These are phyloP conservation scores for Scartelaos histophorus DNA, from an alignment of 2,113 vertebrate species.

Conservation along the genomic window DNA sequence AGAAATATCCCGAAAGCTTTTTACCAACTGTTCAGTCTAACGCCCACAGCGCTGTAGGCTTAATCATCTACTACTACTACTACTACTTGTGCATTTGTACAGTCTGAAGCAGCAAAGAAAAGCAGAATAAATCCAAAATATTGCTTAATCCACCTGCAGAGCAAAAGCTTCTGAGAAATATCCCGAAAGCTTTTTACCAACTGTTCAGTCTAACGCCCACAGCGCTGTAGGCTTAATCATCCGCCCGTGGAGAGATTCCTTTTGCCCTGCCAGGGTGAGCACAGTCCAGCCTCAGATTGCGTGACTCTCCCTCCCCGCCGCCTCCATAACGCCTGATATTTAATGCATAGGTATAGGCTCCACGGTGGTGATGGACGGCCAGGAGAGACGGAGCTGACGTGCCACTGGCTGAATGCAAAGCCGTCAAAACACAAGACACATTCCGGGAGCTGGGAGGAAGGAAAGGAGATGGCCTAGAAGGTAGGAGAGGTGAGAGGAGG, in stretches of 20 bases:
- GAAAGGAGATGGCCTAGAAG: constrained; percentile 7
- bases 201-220: constrained; percentile 41
- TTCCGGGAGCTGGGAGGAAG: constrained; percentile 13
- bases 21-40: constrained; percentile 43
- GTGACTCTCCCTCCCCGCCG: constrained; percentile 13
- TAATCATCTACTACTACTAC: constrained; percentile 21
- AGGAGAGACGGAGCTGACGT: constrained; percentile 48
- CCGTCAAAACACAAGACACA: constrained; percentile 51
- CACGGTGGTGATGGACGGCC: constrained; percentile 53
- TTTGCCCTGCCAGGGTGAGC: constrained; percentile 47
- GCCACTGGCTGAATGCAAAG: constrained; percentile 42
- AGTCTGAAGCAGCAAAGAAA: constrained; percentile 5
- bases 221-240: constrained; percentile 47
- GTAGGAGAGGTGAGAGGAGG: constrained; percentile 1
- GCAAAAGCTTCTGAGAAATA: constrained; percentile 54
- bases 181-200: constrained; percentile 47
- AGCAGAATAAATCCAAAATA: constrained; percentile 29
- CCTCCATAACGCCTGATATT: constrained; percentile 51
- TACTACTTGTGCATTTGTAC: background rate
- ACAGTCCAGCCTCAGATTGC: constrained; percentile 12
- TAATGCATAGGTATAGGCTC: constrained; percentile 58
- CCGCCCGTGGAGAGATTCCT: constrained; percentile 34
- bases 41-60: constrained; percentile 33
- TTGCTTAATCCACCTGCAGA: constrained; percentile 42
- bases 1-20: constrained; percentile 55